A percentile compares a stretch with the other conserved stretches of the same genome.
phyloP scores from a whole-genome alignment of 2,888 invertebrate genomes.

The Glaucopsyche alexis region DNA sequence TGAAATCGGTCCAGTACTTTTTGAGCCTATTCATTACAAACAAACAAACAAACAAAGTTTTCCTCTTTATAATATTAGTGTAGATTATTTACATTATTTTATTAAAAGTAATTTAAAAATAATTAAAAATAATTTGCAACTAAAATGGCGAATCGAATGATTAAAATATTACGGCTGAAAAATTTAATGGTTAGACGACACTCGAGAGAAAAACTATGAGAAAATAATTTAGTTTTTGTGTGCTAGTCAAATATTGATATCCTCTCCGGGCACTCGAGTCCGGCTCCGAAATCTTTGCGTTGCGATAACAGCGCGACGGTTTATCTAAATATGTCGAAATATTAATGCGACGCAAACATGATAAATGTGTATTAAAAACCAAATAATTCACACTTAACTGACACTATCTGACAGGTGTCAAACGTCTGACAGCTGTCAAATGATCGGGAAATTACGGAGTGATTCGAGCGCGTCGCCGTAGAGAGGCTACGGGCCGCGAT shows the following conservation, averaged over 20 bases:
- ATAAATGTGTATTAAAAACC: constrained; percentile 54
- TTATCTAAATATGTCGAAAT: constrained; percentile 33
- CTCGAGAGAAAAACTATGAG: background rate
- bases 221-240: background rate
- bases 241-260: constrained; percentile 19
- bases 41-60: no score
- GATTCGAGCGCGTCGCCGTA: constrained; percentile 37
- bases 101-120: no score
- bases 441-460: constrained; percentile 44
- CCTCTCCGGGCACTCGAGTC: background rate
- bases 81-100: no score
- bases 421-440: constrained; percentile 44
- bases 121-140: no score
- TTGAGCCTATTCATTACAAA: no score
- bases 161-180: no score
- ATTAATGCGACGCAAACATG: constrained; percentile 30
- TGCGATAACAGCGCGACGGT: constrained; percentile 19
- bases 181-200: background rate
- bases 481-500: background rate
- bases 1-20: no score
- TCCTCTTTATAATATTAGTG: no score
- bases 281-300: constrained; percentile 22
- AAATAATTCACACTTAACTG: constrained; percentile 69
- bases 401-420: constrained; percentile 56
- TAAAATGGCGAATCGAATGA: no score